phyloP scores from a whole-genome alignment of 2,797 vertebrate genomes.

The Acanthiza pusilla region DNA sequence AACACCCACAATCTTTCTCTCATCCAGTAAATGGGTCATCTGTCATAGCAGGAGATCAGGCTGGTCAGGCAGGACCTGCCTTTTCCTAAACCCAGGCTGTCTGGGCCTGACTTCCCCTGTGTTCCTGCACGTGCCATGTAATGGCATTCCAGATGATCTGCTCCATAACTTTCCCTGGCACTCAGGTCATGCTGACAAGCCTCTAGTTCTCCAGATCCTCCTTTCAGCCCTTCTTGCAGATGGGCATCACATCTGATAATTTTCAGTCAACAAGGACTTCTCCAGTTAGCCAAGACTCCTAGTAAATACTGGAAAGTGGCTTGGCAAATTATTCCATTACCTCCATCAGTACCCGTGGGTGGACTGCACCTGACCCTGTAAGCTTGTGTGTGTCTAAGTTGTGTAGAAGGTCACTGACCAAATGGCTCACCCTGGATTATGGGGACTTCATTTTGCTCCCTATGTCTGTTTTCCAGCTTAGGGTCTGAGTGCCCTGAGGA shows the following conservation, averaged over 20 bases:
- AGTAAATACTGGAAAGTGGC: not conserved
- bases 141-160: not conserved
- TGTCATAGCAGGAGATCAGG: not conserved
- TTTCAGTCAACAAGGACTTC: not conserved
- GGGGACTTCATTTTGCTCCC: not conserved
- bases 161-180: not conserved
- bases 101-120: not conserved
- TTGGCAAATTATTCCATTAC: not conserved
- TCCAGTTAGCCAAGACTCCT: not conserved
- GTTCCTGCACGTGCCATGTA: not conserved
- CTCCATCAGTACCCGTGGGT: fast-evolving
- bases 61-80: not conserved
- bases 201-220: not conserved
- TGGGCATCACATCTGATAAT: not conserved
- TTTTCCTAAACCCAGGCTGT: not conserved
- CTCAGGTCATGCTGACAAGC: not conserved
- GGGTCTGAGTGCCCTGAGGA: not conserved
- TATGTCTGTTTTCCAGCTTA: not conserved
- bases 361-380: not conserved
- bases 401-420: not conserved
- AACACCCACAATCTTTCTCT: not conserved
- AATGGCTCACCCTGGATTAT: not conserved
- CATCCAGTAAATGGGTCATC: not conserved
- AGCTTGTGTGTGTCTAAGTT: not conserved
- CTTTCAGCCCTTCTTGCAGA: not conserved